Base-by-base conservation (phyloP, 2,888 invertebrate species). In the Perdita meconis region DNA sequence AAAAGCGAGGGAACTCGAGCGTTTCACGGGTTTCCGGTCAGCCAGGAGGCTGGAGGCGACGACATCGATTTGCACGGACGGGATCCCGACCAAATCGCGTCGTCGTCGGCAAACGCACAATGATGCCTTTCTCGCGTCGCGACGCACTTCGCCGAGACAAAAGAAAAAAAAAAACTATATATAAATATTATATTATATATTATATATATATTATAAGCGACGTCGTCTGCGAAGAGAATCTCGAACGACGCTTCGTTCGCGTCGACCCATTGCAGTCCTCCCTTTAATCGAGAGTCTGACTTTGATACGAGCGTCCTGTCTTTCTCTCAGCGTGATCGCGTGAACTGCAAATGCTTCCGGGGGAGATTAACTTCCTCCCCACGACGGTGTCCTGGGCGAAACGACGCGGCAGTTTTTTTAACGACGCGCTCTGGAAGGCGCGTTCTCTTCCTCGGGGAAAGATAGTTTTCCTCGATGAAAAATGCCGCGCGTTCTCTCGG, bases 51-150 rank as follows among this genome's bases (percentile, higher is more conserved):
- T 66, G 71, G 36, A n/a, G 47, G 68, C 79, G 76, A 79, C 61
- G 70, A 65, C 47, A 63, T 51, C 51, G 73, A 66, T 12, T 19
- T 47, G 19, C 50, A 40, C 30, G 12, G 0, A 61, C 19, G 16
- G 40, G 56, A 55, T 61, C 57, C 50, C 5, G 38, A 64, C 47
- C 65, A 38, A 63, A 67, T 38, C 60, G 72, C 78, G 78, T 73
- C 76, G 67, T 81, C 81, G 80, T 79, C 87, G 83, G 74, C 83
- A 86, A 82, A 89, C 88, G 89, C 90, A 89, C 90, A 89, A 90
- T 84, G 89, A 88, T 89, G 90, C 89, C 89, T 90, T 50, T 85
- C 72, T 88, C 84, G 78, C 86, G 85, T 85, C 84, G 47, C 19
- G 78, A 79, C 80, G 68, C 77, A 51, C 57, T 44, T 79, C 61